These are phyloP conservation scores for Hydropsyche betteni DNA, from an alignment of 2,888 invertebrate genomes.

Conservation along the genomic window DNA sequence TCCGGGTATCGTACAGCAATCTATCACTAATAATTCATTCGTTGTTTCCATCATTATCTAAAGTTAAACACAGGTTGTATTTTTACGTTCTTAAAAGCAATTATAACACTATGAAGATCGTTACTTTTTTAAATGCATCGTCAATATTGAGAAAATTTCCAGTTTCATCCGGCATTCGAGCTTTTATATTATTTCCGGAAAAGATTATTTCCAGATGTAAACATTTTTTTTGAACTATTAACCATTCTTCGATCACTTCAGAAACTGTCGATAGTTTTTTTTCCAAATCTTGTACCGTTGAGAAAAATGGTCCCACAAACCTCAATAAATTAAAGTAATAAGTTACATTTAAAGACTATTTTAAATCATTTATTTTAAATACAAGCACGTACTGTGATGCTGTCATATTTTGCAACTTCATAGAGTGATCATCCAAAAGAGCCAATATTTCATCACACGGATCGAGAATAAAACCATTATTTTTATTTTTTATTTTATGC, in stretches of 20 bases:
- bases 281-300: constrained; percentile 87
- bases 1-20: constrained; percentile 79
- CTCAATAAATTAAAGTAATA: constrained; percentile 57
- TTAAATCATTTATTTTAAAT: background rate
- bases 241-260: constrained; percentile 90
- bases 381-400: constrained; percentile 73
- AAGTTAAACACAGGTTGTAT: constrained; percentile 7
- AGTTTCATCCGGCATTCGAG: constrained; percentile 89
- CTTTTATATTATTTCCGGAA: constrained; percentile 86
- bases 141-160: constrained; percentile 92
- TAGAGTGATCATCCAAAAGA: constrained; percentile 86
- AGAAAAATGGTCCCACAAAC: constrained; percentile 88
- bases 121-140: constrained; percentile 76
- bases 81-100: constrained; percentile 20
- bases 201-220: constrained; percentile 92
- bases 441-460: constrained; percentile 84
- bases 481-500: constrained; percentile 75
- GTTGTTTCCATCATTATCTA: constrained; percentile 87
- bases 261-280: constrained; percentile 79
- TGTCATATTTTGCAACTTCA: constrained; percentile 91
- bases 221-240: constrained; percentile 89
- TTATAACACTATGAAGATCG: constrained; percentile 47
- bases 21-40: constrained; percentile 80
- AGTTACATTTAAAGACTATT: background rate
- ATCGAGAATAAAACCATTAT: constrained; percentile 83